Evolutionary conservation across 53 echinoderm and acorn worm genomes (phyloP).

Genomic region (Zoroaster sp.): DNA sequence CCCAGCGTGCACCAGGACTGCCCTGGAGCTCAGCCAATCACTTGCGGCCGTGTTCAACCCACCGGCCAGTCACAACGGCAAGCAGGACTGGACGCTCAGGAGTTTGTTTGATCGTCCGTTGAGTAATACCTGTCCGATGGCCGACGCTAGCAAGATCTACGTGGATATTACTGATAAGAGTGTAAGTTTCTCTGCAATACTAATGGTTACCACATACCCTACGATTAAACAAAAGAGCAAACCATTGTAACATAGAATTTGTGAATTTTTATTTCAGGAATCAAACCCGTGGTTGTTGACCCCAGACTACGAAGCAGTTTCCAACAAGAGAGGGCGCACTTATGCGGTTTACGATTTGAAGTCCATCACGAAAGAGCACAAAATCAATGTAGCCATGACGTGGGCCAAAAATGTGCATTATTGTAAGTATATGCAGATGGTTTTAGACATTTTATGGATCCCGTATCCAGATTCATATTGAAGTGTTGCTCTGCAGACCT

Average conservation of each 20-base stretch:
- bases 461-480: too few relatives aligned
- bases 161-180: constrained; percentile 82
- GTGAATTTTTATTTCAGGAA: constrained; percentile 34
- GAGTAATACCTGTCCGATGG: constrained; percentile 79
- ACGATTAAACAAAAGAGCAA: too few relatives aligned
- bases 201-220: neutral
- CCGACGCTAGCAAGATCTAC: constrained; percentile 65
- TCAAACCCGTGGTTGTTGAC: constrained; percentile 63
- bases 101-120: constrained; percentile 69
- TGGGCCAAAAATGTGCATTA: constrained; percentile 72
- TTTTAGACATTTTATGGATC: too few relatives aligned
- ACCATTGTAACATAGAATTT: neutral
- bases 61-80: constrained; percentile 26
- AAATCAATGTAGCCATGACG: constrained; percentile 59
- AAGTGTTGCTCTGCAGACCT: too few relatives aligned
- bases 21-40: constrained; percentile 84
- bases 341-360: constrained; percentile 75
- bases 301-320: constrained; percentile 61
- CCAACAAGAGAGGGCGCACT: constrained; percentile 28
- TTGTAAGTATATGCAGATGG: constrained; percentile 46
- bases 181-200: constrained; percentile 46
- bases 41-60: constrained; percentile 81
- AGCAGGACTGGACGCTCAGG: constrained; percentile 73
- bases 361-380: constrained; percentile 14
- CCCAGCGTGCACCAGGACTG: constrained; percentile 67